phyloP scores from a whole-genome alignment of 2,888 invertebrate genomes.

The Cryptocephalus primarius region DNA sequence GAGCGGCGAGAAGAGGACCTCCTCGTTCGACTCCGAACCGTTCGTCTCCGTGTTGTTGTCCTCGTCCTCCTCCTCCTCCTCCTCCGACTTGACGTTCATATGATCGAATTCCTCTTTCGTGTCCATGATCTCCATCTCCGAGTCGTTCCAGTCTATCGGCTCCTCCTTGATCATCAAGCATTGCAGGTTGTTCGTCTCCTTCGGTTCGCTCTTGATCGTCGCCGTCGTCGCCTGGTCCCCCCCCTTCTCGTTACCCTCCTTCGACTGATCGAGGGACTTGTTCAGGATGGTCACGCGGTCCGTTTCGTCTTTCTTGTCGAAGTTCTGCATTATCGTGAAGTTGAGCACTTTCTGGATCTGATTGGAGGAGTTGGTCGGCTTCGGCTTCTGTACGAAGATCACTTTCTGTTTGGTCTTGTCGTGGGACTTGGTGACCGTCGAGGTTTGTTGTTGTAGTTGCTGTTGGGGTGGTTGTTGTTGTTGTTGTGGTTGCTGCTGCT shows the following conservation, averaged over 20 bases:
- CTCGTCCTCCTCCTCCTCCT: slow-evolving; percentile 19
- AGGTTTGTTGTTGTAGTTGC: neutral
- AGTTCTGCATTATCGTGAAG: slow-evolving; percentile 15
- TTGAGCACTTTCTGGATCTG: slow-evolving; percentile 13
- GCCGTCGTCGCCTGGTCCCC: neutral
- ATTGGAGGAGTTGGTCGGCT: slow-evolving; percentile 4
- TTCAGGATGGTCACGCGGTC: slow-evolving; percentile 3
- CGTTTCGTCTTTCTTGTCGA: slow-evolving; percentile 7
- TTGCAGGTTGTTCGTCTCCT: slow-evolving; percentile 19
- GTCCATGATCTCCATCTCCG: slow-evolving; percentile 45
- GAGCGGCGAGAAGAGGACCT: slow-evolving; percentile 61
- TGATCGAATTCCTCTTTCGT: slow-evolving; percentile 57
- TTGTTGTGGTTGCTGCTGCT: neutral
- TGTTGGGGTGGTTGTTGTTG: neutral
- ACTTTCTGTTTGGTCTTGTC: slow-evolving; percentile 4
- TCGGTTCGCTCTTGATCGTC: slow-evolving; percentile 8
- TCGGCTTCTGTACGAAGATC: slow-evolving; percentile 8
- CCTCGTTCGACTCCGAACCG: slow-evolving; percentile 53
- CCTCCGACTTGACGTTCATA: slow-evolving; percentile 58
- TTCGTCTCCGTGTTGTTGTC: slow-evolving; percentile 51
- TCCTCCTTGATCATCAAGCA: slow-evolving; percentile 45
- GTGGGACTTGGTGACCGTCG: neutral
- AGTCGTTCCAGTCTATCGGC: slow-evolving; percentile 61
- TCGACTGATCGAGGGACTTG: slow-evolving; percentile 4
- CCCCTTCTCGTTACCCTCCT: slow-evolving; percentile 3